These are phyloP conservation scores for Porites evermanni DNA, from an alignment of 92 coral and sea anemone species.

Conservation along the genomic window DNA sequence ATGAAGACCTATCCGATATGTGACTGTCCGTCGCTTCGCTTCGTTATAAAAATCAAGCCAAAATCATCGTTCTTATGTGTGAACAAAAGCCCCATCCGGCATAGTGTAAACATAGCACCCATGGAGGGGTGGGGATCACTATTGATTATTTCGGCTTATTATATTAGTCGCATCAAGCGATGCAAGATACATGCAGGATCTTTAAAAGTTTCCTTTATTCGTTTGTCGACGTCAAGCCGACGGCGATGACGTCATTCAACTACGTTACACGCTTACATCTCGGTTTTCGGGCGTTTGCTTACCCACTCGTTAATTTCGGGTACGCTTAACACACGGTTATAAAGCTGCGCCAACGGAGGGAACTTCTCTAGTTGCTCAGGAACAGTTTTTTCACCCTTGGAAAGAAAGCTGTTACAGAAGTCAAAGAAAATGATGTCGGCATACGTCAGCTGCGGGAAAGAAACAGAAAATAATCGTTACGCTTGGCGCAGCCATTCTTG, in stretches of 20 bases:
- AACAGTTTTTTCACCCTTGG: neutral
- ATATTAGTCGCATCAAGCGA: too few relatives aligned
- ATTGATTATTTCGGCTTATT: too few relatives aligned
- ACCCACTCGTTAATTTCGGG: slow-evolving; percentile 36
- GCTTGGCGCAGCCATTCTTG: neutral
- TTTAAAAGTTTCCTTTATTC: too few relatives aligned
- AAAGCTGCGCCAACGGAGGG: slow-evolving; percentile 28
- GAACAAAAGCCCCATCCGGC: too few relatives aligned
- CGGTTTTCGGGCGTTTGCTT: slow-evolving; percentile 17
- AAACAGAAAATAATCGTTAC: neutral
- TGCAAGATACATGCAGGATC: too few relatives aligned
- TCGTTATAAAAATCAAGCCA: too few relatives aligned
- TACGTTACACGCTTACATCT: neutral
- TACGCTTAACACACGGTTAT: slow-evolving; percentile 22
- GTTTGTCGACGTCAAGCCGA: too few relatives aligned
- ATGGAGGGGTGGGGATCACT: too few relatives aligned
- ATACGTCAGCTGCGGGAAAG: slow-evolving; percentile 17
- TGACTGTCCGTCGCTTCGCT: too few relatives aligned
- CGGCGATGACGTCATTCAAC: neutral
- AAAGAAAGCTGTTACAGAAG: neutral
- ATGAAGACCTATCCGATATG: too few relatives aligned
- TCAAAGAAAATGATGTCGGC: slow-evolving; percentile 37
- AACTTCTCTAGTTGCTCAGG: slow-evolving; percentile 9
- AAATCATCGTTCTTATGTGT: too few relatives aligned
- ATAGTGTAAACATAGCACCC: too few relatives aligned